Base-by-base conservation (phyloP, 2,888 invertebrate genomes). In the Pachliopta kotzebuea region DNA sequence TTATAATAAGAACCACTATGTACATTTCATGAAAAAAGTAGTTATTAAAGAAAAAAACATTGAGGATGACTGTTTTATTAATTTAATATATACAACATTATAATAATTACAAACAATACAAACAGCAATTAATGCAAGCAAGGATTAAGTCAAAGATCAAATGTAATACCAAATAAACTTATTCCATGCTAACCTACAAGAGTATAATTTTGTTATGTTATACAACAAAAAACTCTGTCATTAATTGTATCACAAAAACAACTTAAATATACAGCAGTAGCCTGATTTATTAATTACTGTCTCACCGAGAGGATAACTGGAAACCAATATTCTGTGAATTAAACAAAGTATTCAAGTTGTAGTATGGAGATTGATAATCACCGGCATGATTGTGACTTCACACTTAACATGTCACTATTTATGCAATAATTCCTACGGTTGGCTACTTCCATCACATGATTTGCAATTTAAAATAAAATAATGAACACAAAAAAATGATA, bases 21-120 rank as follows among this genome's bases (percentile, higher is more conserved):
- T 37, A 37, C 14, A 37, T 45, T 45, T 18, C n/a, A n/a, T n/a
- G n/a, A 4, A 11, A 6, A 18, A 9, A 37, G 18, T 45, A 37
- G 8, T 45, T 18, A 45, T n/a, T 45, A 23, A 52, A n/a, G 20
- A 20, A 14, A 14, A 59, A 50, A 23, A 66, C 67, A 63, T 66
- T 67, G 72, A 74, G 72, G 72, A 77, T 77, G 73, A 76, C 76
- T 75, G 78, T 74, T 75, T 76, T 76, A 80, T 77, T 79, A 72
- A 76, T 76, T 76, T 71, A 76, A 73, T 74, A 86, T 86, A 81
- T 86, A 86, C 86, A 87, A 78, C 71, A 77, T 77, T 74, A 61
- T 72, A 74, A 70, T 75, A 69, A 75, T 55, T 55, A 70, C 62
- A 73, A 66, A 69, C 66, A 72, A 63, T 26, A 55, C 29, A 56